phyloP scores from a whole-genome alignment of 2,113 vertebrate species.

The Lamprotornis superbus region DNA sequence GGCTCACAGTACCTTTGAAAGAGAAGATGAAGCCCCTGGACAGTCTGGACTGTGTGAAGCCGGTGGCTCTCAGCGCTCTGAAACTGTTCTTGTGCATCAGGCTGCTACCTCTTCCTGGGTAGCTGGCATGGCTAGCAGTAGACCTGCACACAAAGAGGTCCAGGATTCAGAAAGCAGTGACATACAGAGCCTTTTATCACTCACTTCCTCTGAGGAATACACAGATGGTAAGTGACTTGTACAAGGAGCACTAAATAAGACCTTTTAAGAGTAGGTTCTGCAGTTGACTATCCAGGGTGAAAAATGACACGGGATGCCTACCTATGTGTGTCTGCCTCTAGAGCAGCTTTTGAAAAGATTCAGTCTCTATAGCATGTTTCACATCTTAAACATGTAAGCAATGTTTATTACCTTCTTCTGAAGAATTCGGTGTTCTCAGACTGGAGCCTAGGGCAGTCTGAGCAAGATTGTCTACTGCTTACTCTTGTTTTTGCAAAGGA shows the following conservation, averaged over 20 bases:
- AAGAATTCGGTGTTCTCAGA: fast-evolving
- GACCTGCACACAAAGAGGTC: constrained; percentile 75
- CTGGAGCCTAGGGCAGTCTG: background rate
- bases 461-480: background rate
- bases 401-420: background rate
- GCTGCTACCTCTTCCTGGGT: constrained; percentile 85
- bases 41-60: constrained; percentile 81
- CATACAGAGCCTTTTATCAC: constrained; percentile 94
- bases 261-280: background rate
- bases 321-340: background rate
- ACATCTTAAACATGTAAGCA: background rate
- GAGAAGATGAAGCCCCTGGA: constrained; percentile 74
- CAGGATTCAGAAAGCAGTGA: constrained; percentile 92
- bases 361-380: background rate
- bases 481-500: background rate
- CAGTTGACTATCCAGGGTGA: background rate
- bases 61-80: constrained; percentile 84
- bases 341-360: background rate
- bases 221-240: constrained; percentile 85
- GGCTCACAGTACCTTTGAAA: constrained; percentile 67
- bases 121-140: constrained; percentile 79
- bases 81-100: constrained; percentile 90
- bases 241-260: background rate
- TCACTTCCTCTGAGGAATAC: constrained; percentile 89
- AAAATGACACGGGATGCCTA: background rate